phyloP scores from a whole-genome alignment of 2,113 vertebrate genomes.

The Microtus pennsylvanicus region DNA sequence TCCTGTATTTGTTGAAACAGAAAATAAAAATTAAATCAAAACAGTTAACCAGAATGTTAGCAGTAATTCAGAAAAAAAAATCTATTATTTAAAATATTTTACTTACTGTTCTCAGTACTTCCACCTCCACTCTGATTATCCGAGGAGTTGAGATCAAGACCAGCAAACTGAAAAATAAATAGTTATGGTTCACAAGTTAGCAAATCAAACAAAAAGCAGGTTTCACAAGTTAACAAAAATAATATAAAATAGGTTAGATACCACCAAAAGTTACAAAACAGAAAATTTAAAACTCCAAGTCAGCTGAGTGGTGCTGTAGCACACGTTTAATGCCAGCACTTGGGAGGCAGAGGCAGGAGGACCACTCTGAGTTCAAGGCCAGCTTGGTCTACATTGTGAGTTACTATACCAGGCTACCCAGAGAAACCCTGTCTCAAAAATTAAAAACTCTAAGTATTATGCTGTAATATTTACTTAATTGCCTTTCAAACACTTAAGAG shows the following conservation, averaged over 20 bases:
- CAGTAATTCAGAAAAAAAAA: not conserved
- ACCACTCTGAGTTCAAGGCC: too few relatives aligned
- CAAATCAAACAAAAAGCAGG: not conserved
- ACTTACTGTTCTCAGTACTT: slow-evolving; percentile 87
- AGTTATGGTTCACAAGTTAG: not conserved
- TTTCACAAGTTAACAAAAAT: not conserved
- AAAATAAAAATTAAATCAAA: not conserved
- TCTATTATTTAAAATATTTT: not conserved
- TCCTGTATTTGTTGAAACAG: not conserved
- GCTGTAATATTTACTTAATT: not conserved
- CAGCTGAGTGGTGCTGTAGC: too few relatives aligned
- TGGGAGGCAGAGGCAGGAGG: too few relatives aligned
- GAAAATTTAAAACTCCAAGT: not conserved
- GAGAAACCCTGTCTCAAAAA: too few relatives aligned
- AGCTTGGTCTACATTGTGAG: too few relatives aligned
- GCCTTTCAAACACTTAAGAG: too few relatives aligned
- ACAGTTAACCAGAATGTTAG: not conserved
- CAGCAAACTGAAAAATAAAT: slow-evolving; percentile 90
- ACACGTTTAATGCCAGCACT: too few relatives aligned
- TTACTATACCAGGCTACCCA: too few relatives aligned
- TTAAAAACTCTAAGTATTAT: not conserved
- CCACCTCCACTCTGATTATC: slow-evolving; percentile 90
- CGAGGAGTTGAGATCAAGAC: slow-evolving; percentile 95
- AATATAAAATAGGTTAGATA: not conserved
- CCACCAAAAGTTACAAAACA: not conserved